Evolutionary conservation across 2,113 vertebrate genomes (phyloP).

Genomic region (Phainopepla nitens): DNA sequence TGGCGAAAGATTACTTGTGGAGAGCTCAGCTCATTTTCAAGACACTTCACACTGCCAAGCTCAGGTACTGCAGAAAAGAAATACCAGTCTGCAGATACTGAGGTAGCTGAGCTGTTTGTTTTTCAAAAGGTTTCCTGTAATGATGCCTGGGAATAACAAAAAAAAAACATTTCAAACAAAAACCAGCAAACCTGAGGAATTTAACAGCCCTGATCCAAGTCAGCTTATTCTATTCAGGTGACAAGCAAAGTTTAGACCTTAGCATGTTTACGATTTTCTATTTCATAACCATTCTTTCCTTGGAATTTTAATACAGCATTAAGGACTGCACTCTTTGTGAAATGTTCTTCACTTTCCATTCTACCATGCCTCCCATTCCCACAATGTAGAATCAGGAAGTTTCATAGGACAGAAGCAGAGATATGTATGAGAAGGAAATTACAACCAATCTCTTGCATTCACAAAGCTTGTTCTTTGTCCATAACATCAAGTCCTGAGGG

Average conservation of each 20-base stretch:
- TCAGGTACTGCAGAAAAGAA: not conserved
- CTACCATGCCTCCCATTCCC: not conserved
- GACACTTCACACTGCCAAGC: not conserved
- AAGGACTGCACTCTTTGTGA: not conserved
- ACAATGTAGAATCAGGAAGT: not conserved
- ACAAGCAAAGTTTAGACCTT: not conserved
- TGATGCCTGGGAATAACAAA: not conserved
- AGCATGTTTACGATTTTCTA: not conserved
- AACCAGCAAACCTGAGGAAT: not conserved
- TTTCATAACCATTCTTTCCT: not conserved
- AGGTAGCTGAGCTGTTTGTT: not conserved
- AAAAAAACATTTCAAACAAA: not conserved
- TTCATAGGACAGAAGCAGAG: not conserved
- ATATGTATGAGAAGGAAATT: not conserved
- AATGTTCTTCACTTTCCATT: not conserved
- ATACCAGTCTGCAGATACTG: not conserved
- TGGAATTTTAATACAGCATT: not conserved
- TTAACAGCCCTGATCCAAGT: not conserved
- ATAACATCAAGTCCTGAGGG: not conserved
- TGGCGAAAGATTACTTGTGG: not conserved
- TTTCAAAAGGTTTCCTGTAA: not conserved
- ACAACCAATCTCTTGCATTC: not conserved
- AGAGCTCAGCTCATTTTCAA: not conserved
- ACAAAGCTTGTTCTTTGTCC: not conserved
- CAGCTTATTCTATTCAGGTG: not conserved